Evolutionary conservation across 1,140 invertebrate species (phyloP).

Genomic region (Amyelois transitella): DNA sequence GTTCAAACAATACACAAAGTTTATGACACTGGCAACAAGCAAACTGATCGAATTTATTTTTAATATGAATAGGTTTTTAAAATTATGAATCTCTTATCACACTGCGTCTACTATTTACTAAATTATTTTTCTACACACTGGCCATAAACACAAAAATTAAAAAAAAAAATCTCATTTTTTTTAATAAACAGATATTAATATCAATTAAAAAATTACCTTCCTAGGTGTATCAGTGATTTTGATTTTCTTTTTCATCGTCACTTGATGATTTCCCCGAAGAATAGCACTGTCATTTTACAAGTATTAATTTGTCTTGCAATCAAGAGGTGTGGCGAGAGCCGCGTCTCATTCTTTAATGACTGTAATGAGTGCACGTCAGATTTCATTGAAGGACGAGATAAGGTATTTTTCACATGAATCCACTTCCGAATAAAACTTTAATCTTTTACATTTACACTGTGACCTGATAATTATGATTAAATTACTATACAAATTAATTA

Average conservation of each 20-base stretch:
- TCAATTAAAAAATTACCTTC: conserved; percentile 26
- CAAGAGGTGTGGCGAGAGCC: not conserved
- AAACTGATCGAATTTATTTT: no score
- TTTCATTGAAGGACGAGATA: not conserved
- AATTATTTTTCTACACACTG: not conserved
- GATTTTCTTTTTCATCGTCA: conserved; percentile 48
- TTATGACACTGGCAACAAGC: no score
- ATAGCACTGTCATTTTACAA: not conserved
- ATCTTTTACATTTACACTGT: no score
- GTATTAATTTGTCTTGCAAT: not conserved
- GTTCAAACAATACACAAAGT: no score
- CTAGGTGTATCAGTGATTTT: conserved; percentile 38
- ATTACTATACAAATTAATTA: no score
- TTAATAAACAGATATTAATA: not conserved
- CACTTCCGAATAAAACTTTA: no score
- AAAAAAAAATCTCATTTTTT: conserved; percentile 6
- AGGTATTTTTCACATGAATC: not conserved
- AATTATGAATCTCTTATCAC: no score
- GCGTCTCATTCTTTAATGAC: not conserved
- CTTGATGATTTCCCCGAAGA: not conserved
- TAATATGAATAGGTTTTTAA: no score
- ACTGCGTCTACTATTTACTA: no score
- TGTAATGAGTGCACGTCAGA: not conserved
- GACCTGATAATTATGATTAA: no score
- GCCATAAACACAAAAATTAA: conserved; percentile 5